phyloP scores from a whole-genome alignment of 2,888 invertebrate species.

The Drosophila yooni region DNA sequence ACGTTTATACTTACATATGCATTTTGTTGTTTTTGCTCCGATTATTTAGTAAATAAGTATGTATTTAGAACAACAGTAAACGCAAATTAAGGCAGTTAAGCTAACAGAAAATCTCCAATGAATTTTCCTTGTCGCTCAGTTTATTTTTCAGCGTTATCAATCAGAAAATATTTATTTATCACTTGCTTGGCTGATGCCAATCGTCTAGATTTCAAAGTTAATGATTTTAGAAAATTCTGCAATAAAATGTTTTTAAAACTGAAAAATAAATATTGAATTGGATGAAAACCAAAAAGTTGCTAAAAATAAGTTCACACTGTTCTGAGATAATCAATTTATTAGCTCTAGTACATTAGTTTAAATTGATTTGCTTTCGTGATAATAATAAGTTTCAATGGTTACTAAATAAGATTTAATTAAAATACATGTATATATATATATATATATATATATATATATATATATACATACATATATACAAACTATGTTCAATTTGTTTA shows the following conservation, averaged over 20 bases:
- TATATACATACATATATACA: neutral
- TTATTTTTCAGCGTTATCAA: neutral
- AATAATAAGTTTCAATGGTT: neutral
- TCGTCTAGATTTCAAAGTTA: neutral
- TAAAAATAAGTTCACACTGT: neutral
- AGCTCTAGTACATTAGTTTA: neutral
- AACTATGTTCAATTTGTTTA: neutral
- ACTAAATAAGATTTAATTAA: neutral
- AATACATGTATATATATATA: too few species aligned
- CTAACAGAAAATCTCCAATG: conserved; percentile 23
- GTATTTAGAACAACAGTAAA: conserved; percentile 24
- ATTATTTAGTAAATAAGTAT: conserved; percentile 52
- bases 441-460: too few species aligned
- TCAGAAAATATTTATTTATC: neutral
- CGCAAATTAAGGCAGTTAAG: conserved; percentile 39
- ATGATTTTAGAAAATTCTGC: neutral
- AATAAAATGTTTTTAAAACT: neutral
- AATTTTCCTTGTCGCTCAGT: conserved; percentile 3
- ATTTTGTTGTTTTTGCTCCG: conserved; percentile 46
- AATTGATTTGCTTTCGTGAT: conserved; percentile 13
- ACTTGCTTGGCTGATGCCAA: neutral
- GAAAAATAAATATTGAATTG: too few species aligned
- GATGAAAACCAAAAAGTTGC: neutral
- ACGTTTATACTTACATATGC: conserved; percentile 26
- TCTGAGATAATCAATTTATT: neutral